Evolutionary conservation across 2,113 vertebrate species (phyloP).

Genomic region (Hemicordylus capensis): DNA sequence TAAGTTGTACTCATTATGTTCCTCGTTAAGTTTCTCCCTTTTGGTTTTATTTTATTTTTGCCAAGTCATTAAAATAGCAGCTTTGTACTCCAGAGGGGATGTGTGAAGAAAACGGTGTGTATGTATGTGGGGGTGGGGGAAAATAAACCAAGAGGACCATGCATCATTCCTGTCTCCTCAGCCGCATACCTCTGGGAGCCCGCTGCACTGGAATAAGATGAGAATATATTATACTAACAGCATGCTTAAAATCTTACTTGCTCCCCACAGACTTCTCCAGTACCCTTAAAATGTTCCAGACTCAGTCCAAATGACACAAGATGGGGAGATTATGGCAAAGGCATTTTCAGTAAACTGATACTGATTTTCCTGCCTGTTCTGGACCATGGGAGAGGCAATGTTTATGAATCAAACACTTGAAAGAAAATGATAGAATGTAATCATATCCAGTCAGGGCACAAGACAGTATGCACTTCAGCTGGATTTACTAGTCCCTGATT

Average conservation of each 20-base stretch:
- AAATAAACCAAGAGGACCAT: neutral
- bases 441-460: neutral
- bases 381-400: neutral
- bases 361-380: slow-evolving; percentile 30
- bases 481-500: neutral
- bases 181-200: neutral
- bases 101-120: neutral
- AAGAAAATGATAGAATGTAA: neutral
- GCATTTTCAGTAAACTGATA: neutral
- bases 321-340: neutral
- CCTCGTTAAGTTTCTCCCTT: slow-evolving; percentile 46
- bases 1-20: slow-evolving; percentile 54
- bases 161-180: neutral
- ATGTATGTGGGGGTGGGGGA: no score
- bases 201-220: neutral
- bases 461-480: neutral
- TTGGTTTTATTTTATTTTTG: neutral
- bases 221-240: neutral
- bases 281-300: slow-evolving; percentile 25
- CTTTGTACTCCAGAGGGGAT: slow-evolving; percentile 3
- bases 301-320: slow-evolving; percentile 26
- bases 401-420: slow-evolving; percentile 6
- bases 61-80: slow-evolving; percentile 32
- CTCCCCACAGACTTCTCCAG: neutral
- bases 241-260: neutral